A percentile compares a stretch with the other conserved stretches of the same genome.
phyloP scores from a whole-genome alignment of 1,140 invertebrate genomes.

The Atta cephalotes region DNA sequence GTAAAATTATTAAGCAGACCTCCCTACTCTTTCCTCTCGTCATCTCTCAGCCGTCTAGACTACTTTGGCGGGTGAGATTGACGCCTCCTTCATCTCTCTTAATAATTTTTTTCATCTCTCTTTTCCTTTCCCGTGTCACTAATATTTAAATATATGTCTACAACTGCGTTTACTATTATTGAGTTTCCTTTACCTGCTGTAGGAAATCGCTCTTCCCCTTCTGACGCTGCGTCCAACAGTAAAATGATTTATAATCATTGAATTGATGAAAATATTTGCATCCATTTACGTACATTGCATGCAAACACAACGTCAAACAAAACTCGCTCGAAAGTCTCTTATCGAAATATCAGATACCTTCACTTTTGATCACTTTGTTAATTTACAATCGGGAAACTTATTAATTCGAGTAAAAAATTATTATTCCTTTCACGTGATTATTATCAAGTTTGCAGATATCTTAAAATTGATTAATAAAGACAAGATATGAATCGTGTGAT shows the following conservation, averaged over 20 bases:
- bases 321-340: conserved; percentile 39
- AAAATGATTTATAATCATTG: conserved; percentile 54
- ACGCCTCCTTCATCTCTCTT: conserved; percentile 42
- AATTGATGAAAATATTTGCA: conserved; percentile 20
- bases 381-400: background rate
- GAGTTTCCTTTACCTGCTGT: conserved; percentile 82
- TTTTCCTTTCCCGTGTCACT: background rate
- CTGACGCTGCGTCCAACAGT: conserved; percentile 85
- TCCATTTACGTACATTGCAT: conserved; percentile 28
- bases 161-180: background rate
- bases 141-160: conserved; percentile 11
- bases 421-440: background rate
- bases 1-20: conserved; percentile 72
- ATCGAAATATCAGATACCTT: background rate
- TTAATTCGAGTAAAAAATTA: background rate
- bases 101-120: conserved; percentile 23
- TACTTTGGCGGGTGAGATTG: conserved; percentile 33
- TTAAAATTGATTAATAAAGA: background rate
- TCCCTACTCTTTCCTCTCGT: background rate
- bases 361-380: background rate
- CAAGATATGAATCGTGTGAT: background rate
- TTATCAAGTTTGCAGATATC: background rate
- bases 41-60: conserved; percentile 39
- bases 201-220: conserved; percentile 85
- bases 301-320: conserved; percentile 28